Conservation (phyloP, 2,888 invertebrate genomes). For the Augiades crinisus region DNA sequence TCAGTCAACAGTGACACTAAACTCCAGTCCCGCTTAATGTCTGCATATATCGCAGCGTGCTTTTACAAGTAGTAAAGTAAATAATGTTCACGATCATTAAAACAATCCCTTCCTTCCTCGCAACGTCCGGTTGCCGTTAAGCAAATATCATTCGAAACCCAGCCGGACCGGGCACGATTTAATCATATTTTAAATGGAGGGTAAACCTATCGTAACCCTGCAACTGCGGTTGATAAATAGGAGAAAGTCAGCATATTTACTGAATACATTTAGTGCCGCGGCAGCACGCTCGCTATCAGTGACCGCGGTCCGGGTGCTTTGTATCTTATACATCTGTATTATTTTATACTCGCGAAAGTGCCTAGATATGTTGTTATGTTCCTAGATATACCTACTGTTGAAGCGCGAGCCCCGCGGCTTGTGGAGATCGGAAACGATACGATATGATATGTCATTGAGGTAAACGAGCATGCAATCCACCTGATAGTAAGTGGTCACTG, state of each 20-base stretch:
- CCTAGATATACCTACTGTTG: no score
- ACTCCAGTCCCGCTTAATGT: no score
- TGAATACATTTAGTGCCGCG: conserved; percentile 17
- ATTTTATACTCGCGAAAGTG: conserved; percentile 23
- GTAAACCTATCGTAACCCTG: conserved; percentile 22
- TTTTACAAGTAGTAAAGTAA: background rate
- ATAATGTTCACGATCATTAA: no score
- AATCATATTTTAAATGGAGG: conserved; percentile 26
- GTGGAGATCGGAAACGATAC: no score
- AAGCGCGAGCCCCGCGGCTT: no score
- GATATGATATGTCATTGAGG: no score
- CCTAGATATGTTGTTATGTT: background rate
- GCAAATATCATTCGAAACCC: conserved; percentile 14
- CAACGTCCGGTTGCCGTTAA: conserved; percentile 8
- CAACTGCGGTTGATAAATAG: conserved; percentile 22
- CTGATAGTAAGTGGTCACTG: no score
- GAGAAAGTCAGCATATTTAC: conserved; percentile 21
- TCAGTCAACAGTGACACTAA: no score
- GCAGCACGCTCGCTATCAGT: conserved; percentile 21
- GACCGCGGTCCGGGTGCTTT: background rate
- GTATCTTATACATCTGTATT: conserved; percentile 24
- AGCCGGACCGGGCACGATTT: conserved; percentile 14
- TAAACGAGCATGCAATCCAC: no score
- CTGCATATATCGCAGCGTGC: background rate
- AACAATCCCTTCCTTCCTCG: background rate